Conservation (phyloP, 2,113 vertebrate genomes). For the Cacatua alba region DNA sequence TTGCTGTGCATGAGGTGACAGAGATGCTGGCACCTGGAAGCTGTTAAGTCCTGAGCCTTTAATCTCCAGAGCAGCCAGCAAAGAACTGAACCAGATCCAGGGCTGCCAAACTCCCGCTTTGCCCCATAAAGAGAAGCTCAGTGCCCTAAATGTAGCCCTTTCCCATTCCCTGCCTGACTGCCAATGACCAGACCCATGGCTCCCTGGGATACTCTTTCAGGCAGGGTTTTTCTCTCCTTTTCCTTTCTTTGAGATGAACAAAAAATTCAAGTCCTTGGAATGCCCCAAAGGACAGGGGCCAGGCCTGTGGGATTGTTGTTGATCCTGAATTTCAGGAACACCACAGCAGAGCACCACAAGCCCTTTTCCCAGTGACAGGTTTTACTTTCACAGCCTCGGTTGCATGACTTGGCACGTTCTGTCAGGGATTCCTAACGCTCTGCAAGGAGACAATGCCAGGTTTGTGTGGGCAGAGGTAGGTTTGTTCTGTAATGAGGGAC, state of each 20-base stretch:
- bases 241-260: not conserved
- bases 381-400: not conserved
- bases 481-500: not conserved
- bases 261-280: not conserved
- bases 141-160: not conserved
- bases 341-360: not conserved
- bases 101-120: not conserved
- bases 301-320: not conserved
- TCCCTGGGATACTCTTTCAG: not conserved
- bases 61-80: not conserved
- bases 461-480: not conserved
- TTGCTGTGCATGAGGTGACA: not conserved
- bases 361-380: not conserved
- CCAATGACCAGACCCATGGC: not conserved
- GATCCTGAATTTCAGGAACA: not conserved
- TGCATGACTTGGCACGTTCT: not conserved
- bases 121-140: not conserved
- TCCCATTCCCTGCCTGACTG: not conserved
- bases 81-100: not conserved
- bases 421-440: not conserved
- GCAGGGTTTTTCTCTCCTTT: not conserved
- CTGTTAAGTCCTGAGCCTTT: not conserved
- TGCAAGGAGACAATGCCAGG: not conserved
- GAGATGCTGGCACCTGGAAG: not conserved
- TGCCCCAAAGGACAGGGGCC: not conserved